Base-by-base conservation (phyloP, 1,140 invertebrate species). In the Sesamia nonagrioides region DNA sequence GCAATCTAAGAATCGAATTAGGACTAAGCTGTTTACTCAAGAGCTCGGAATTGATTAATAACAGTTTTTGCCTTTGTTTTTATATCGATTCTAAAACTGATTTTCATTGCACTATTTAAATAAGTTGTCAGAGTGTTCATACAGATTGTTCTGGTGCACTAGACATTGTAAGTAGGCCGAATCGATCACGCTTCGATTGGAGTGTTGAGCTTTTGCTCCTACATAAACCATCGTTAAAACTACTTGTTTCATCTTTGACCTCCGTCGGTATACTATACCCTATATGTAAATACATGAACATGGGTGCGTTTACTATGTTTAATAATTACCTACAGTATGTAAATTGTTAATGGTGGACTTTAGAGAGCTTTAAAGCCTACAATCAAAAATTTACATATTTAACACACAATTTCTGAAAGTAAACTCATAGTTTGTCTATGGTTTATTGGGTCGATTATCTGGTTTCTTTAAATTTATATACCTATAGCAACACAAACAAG, bases 181-280 rank as follows among this genome's bases (percentile, higher is more conserved):
- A 88, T 87, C 79, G 84, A 89, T 88, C 86, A 85, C 80, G 82
- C 80, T 77, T 69, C 77, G 78, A 84, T 77, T 81, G 79, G 61
- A 72, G 80, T 84, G 81, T 86, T 86, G 69, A 81, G 79, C 82
- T 75, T 66, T 50, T 76, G 60, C 58, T 82, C 78, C 77, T 63
- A 58, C 63, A 52, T 68, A 63, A 79, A 83, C 81, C 76, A 82
- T 81, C 73, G 77, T 84, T 86, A 76, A 83, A 83, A 83, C 77
- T 73, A 78, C 60, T 81, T 63, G 77, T 79, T 89, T 88, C 83
- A 88, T 88, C 84, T 86, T 75, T 86, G 80, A 87, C 81, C 84
- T 82, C 33, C 7, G 50, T 15, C 63, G 60, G 58, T 63, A 69
- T 71, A 61, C 48, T 63, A 69, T 71, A 61, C 48, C 48, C 48